These are phyloP conservation scores for Augiades crinisus DNA, from an alignment of 2,888 invertebrate genomes.

Conservation along the genomic window DNA sequence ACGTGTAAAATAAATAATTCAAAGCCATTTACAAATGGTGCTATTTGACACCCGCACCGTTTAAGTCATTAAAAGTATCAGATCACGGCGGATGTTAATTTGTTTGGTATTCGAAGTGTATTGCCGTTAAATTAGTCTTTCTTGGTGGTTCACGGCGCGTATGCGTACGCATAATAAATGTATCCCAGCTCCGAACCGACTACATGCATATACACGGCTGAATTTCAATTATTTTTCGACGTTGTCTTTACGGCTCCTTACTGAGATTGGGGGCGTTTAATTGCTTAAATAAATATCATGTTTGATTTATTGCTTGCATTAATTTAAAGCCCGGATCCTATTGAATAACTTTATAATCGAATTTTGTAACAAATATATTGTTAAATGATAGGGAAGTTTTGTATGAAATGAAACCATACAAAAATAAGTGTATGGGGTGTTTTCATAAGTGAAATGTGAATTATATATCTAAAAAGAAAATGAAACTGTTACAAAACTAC, in stretches of 20 bases:
- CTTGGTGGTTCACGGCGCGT: constrained; percentile 2
- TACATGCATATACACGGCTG: constrained; percentile 39
- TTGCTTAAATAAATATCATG: constrained; percentile 53
- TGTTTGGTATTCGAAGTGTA: constrained; percentile 16
- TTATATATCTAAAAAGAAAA: too few species aligned
- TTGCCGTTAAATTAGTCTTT: constrained; percentile 15
- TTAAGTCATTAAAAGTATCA: constrained; percentile 21
- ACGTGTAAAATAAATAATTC: constrained; percentile 11
- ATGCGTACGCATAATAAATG: constrained; percentile 21
- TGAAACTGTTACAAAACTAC: too few species aligned
- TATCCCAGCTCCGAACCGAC: constrained; percentile 19
- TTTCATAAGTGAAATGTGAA: too few species aligned
- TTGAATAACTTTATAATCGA: constrained; percentile 25
- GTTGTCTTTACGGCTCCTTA: constrained; percentile 41
- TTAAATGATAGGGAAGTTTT: constrained; percentile 24
- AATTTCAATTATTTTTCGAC: constrained; percentile 50
- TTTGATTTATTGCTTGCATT: constrained; percentile 44
- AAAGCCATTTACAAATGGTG: constrained; percentile 10
- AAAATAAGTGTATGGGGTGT: too few species aligned
- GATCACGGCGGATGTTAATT: constrained; percentile 16
- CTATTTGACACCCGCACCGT: constrained; percentile 13
- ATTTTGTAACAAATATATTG: constrained; percentile 29
- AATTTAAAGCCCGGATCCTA: constrained; percentile 30
- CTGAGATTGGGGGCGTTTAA: constrained; percentile 51
- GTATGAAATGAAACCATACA: neutral